Evolutionary conservation across 2,888 invertebrate genomes (phyloP).

Genomic region (Conchocele bisecta): DNA sequence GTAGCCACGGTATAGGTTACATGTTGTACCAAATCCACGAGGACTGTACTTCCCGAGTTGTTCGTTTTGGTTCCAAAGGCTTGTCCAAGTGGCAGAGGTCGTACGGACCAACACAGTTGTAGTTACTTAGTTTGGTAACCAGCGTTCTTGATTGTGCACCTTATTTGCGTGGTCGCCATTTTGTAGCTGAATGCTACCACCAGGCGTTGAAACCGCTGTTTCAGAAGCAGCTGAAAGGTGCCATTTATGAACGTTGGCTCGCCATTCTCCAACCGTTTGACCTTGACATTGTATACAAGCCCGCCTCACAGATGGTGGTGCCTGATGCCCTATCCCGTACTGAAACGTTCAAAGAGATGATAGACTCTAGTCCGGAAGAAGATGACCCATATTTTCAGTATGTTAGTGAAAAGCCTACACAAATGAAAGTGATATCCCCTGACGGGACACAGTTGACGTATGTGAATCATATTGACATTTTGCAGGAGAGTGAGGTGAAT

Average conservation of each 20-base stretch:
- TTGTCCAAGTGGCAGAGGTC: constrained; percentile 6
- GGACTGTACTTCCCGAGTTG: neutral
- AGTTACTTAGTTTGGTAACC: constrained; percentile 4
- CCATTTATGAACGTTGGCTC: constrained; percentile 9
- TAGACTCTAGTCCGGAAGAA: constrained; percentile 14
- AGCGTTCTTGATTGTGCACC: constrained; percentile 11
- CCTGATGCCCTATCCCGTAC: constrained; percentile 2
- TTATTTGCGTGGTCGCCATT: neutral
- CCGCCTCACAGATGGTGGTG: constrained; percentile 1
- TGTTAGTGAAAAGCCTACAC: neutral
- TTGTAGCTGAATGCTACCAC: constrained; percentile 3
- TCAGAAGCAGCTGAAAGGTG: constrained; percentile 8
- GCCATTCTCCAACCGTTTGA: constrained; percentile 14
- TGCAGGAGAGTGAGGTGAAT: neutral
- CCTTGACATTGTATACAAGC: constrained; percentile 9
- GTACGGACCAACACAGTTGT: constrained; percentile 3
- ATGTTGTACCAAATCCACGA: constrained; percentile 3
- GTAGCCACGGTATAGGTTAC: constrained; percentile 1
- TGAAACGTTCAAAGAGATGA: neutral
- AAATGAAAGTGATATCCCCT: constrained; percentile 3
- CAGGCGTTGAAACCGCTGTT: constrained; percentile 9
- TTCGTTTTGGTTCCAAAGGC: constrained; percentile 5
- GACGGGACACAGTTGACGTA: neutral
- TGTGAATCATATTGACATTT: neutral
- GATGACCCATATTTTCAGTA: neutral